Percentiles rank a stretch among this genome's conserved stretches.
These are phyloP conservation scores for Taeniopygia guttata DNA, from an alignment of 2,797 vertebrate genomes.

Conservation along the genomic window DNA sequence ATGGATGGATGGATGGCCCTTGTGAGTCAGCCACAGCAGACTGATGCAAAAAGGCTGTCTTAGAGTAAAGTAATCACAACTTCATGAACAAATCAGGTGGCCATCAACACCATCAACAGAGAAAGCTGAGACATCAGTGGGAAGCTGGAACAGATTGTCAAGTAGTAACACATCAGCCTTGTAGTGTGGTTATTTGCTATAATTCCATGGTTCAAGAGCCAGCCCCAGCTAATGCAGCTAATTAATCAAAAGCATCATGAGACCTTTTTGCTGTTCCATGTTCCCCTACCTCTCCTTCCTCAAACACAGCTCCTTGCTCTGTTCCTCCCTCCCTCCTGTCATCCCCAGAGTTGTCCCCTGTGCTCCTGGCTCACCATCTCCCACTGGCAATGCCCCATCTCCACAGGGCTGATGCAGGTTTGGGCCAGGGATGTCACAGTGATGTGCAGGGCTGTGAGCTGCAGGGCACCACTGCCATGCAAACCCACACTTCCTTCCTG, in stretches of 20 bases:
- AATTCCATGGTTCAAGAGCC: neutral
- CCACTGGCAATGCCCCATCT: neutral
- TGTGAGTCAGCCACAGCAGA: neutral
- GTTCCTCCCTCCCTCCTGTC: neutral
- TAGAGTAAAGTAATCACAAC: neutral
- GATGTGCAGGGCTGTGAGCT: neutral
- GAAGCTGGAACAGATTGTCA: neutral
- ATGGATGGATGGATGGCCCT: neutral
- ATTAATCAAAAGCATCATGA: neutral
- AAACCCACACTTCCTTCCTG: neutral
- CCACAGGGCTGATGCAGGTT: rapidly evolving
- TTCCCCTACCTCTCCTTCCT: neutral
- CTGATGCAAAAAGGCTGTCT: neutral
- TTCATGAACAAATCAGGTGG: neutral
- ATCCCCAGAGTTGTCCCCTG: neutral
- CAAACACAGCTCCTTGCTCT: neutral
- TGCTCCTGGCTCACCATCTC: neutral
- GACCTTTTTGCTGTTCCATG: neutral
- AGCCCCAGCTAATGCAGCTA: neutral
- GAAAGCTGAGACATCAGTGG: neutral
- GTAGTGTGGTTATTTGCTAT: neutral
- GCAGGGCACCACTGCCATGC: neutral
- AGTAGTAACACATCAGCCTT: neutral
- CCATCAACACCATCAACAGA: neutral
- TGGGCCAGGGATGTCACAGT: neutral